A percentile compares a stretch with the other conserved stretches of the same genome.
Evolutionary conservation across 2,113 vertebrate genomes (phyloP).

Genomic region (Conger conger): DNA sequence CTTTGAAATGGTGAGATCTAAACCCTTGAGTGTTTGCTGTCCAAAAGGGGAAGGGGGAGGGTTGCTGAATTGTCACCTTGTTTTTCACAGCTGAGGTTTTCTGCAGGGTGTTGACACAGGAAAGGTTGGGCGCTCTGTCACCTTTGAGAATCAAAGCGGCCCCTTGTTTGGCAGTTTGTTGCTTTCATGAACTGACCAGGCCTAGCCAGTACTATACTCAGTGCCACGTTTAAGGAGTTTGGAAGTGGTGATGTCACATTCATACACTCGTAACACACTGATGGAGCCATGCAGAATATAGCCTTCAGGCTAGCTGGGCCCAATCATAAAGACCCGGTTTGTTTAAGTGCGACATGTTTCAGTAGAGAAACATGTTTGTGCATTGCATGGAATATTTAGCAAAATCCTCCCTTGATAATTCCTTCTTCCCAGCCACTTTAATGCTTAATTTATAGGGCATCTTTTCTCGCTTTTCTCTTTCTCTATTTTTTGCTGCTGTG

Average conservation of each 20-base stretch:
- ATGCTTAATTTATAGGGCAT: too few species aligned
- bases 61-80: slow-evolving; percentile 5
- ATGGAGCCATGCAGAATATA: too few species aligned
- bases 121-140: too few species aligned
- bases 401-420: not conserved
- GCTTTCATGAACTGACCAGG: not conserved
- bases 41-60: not conserved
- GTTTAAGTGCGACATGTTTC: not conserved
- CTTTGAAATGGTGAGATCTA: not conserved
- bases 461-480: not conserved
- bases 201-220: not conserved
- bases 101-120: not conserved
- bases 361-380: not conserved
- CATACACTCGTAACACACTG: too few species aligned
- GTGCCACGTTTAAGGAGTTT: not conserved
- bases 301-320: too few species aligned
- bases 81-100: not conserved
- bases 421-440: not conserved
- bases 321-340: too few species aligned
- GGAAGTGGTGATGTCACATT: not conserved
- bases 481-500: not conserved
- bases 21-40: not conserved
- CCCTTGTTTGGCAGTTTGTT: not conserved
- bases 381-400: not conserved
- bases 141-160: not conserved